Conservation (phyloP, 1,140 invertebrate genomes). For the Pseudobourletiella spinata region DNA sequence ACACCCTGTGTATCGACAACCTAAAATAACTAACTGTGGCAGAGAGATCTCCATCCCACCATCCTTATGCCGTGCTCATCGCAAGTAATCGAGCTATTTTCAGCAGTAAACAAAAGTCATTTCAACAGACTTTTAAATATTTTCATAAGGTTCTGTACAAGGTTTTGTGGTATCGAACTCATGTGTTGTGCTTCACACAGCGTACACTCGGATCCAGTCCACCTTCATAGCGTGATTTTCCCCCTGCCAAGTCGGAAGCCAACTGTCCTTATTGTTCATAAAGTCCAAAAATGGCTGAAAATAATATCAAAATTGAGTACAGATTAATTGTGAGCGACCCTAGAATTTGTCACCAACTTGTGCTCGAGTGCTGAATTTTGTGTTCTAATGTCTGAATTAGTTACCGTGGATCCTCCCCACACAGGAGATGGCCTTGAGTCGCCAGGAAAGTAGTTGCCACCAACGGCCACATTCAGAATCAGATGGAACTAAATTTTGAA, state of each 20-base stretch:
- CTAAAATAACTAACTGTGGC: no score
- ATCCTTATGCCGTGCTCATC: no score
- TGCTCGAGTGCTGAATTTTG: not conserved
- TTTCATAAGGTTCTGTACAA: no score
- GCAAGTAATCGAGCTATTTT: no score
- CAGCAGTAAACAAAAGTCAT: no score
- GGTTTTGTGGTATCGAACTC: no score
- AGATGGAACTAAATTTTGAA: constrained; percentile 19
- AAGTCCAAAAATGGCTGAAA: constrained; percentile 46
- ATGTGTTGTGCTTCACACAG: no score
- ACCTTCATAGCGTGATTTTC: constrained; percentile 48
- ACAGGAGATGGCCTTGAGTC: constrained; percentile 5
- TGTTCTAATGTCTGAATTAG: not conserved
- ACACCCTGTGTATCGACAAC: no score
- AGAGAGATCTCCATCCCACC: no score
- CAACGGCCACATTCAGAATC: constrained; percentile 24
- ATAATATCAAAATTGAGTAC: not conserved
- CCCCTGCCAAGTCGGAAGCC: constrained; percentile 51
- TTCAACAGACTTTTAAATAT: no score
- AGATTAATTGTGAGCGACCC: not conserved
- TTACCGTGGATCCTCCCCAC: constrained; percentile 10
- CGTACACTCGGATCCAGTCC: constrained; percentile 52
- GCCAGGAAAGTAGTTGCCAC: constrained; percentile 18
- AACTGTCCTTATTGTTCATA: constrained; percentile 49
- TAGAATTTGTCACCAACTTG: not conserved